Base-by-base conservation (phyloP, 2,888 invertebrate genomes). In the Limnephilus marmoratus region DNA sequence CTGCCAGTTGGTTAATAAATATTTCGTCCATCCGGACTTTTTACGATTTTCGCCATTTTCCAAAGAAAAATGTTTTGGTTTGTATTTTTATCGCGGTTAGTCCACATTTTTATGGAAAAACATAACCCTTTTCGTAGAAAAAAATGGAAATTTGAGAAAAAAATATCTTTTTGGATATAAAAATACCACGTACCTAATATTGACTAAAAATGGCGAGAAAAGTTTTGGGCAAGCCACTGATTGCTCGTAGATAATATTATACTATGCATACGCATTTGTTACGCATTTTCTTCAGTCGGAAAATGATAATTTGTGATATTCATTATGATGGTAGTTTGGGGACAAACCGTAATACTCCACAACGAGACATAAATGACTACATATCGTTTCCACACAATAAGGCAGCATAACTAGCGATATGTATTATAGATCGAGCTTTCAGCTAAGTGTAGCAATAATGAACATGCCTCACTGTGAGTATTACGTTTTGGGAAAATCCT, bases 321-420 rank as follows among this genome's bases (percentile, higher is more conserved):
- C 24, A 68, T 68, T n/a, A 68, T 9, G 68, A 7, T 68, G 53
- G 18, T 18, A 68, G 53, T 68, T 68, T 68, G 68, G 68, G 24
- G 68, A 68, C 68, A 68, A 68, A 68, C 24, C 68, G 68, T 24
- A 68, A 24, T 68, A 68, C 68, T 68, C n/a, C 53, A 5, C 53
- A 3, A 68, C 68, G n/a, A 68, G 68, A 68, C 68, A 9, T 68
- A n/a, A 68, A 68, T 18, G 24, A 68, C 68, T 68, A 68, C 68
- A 68, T 68, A 68, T 86, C 86, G 24, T 86, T 86, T 86, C 31
- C 53, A 31, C 49, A 45, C 49, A 45, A 86, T 49, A 49, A 86
- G 45, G 49, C 45, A 31, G 53, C 45, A 45, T 37, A 68, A 80
- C 68, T 68, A n/a, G 31, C 89, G 37, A 80, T 89, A 80, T 80